Evolutionary conservation across 1,140 invertebrate species (phyloP), one percentile per base, ranked within the genome.

Genomic region (Anagrus nilaparvatae): DNA sequence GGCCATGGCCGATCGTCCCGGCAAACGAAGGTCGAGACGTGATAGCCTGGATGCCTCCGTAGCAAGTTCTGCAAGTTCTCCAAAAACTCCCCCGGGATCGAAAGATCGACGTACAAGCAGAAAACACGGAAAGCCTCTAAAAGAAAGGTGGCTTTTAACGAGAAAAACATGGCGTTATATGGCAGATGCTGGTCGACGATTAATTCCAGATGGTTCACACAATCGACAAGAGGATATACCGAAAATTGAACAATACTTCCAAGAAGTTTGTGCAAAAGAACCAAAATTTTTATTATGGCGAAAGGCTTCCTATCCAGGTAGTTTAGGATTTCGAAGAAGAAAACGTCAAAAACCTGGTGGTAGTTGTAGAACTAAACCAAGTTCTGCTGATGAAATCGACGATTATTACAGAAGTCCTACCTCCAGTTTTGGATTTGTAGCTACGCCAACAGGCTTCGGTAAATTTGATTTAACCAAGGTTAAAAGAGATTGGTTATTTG

Each of bases 151-250:
- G 87, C 67, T 90, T 21, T 70, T 89, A 16, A 88, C 86, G 5
- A 69, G 86, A 19, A 90, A 90, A 65, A 89, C 87, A 14, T 90
- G 87, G 87, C 72, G 84, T 43, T 89, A 89, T 59, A 91, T 91
- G 87, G 77, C 84, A 0, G 86, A 90, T 52, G 84, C 86, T 9
- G 86, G 86, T n/a, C 76, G 84, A 29, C 80, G 80, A 52, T 69
- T 91, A 10, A 81, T 90, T 28, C 85, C 86, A 0, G 86, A 89
- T 35, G 23, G 13, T 10, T 20, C 5, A 12, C 29, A 34, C 29
- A 20, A 35, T 18, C 68, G 76, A 5, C 53, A 71, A 1, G 83
- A 87, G 53, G 84, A 86, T 53, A 71, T 87, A 19, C 79, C 81
- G 0, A 77, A 79, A 45, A 79, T 89, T 34, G 85, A 89, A 57